phyloP scores from a whole-genome alignment of 2,888 invertebrate genomes.

The Drosophila acutilabella region DNA sequence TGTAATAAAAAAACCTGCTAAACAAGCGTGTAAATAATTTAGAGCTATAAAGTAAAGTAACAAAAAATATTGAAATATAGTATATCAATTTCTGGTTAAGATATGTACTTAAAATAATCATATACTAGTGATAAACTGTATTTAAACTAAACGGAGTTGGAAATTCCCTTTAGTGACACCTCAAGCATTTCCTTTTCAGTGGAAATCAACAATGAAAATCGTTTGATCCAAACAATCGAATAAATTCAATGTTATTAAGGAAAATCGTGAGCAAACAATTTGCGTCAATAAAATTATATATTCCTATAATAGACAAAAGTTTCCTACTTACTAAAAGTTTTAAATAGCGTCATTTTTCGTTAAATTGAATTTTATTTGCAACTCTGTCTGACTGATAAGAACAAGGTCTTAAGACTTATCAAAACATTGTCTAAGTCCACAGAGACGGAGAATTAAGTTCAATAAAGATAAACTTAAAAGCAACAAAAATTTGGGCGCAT shows the following conservation, averaged over 20 bases:
- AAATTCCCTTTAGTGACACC: constrained; percentile 12
- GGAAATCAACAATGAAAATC: constrained; percentile 26
- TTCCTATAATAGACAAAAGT: constrained; percentile 16
- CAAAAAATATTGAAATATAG: background rate
- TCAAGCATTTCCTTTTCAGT: constrained; percentile 49
- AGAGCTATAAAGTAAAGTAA: no score
- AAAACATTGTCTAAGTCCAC: background rate
- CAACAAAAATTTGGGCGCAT: constrained; percentile 14
- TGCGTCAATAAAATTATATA: constrained; percentile 19
- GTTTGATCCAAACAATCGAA: constrained; percentile 32
- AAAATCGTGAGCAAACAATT: constrained; percentile 36
- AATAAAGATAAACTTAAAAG: constrained; percentile 18
- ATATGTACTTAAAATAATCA: background rate
- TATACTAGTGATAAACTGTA: background rate
- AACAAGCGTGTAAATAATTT: background rate
- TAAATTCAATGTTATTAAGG: constrained; percentile 6
- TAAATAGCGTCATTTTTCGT: constrained; percentile 28
- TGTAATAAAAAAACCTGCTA: constrained; percentile 10
- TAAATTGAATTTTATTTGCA: background rate
- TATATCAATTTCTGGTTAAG: background rate
- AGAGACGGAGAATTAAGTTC: background rate
- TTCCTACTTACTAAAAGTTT: background rate
- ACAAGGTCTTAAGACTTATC: background rate
- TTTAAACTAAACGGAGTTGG: constrained; percentile 7
- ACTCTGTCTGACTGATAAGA: constrained; percentile 28